These are phyloP conservation scores for Tetramorium simillimum DNA, from an alignment of 1,140 invertebrate species.

Conservation along the genomic window DNA sequence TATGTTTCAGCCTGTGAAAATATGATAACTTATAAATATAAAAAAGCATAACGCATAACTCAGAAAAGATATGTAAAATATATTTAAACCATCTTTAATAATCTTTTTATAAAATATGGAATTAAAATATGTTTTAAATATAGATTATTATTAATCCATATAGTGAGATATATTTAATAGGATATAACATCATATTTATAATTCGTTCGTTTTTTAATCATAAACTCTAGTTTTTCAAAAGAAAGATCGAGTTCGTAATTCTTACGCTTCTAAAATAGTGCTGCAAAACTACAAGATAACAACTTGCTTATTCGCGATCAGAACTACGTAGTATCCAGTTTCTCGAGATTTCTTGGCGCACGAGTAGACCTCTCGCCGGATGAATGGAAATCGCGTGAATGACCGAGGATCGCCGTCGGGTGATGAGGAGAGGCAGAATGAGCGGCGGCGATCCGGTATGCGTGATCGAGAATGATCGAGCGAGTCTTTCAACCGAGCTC, in stretches of 20 bases:
- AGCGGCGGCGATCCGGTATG: conserved; percentile 59
- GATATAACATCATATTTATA: background rate
- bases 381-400: conserved; percentile 82
- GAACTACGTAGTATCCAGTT: conserved; percentile 24
- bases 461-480: conserved; percentile 73
- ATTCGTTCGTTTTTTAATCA: too few species aligned
- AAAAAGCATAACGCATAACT: background rate
- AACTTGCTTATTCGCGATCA: background rate
- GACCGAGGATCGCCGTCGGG: conserved; percentile 66
- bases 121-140: background rate
- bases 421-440: conserved; percentile 62
- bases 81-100: background rate
- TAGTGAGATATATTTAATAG: background rate
- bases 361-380: conserved; percentile 48
- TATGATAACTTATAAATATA: background rate
- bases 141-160: background rate
- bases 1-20: background rate
- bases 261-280: background rate
- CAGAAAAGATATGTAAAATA: background rate
- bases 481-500: conserved; percentile 42
- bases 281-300: background rate
- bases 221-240: background rate
- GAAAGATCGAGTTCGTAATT: background rate
- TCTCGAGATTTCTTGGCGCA: background rate
- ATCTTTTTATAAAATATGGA: background rate